Conservation (phyloP, 2,113 vertebrate species). For the Panthera leo region DNA sequence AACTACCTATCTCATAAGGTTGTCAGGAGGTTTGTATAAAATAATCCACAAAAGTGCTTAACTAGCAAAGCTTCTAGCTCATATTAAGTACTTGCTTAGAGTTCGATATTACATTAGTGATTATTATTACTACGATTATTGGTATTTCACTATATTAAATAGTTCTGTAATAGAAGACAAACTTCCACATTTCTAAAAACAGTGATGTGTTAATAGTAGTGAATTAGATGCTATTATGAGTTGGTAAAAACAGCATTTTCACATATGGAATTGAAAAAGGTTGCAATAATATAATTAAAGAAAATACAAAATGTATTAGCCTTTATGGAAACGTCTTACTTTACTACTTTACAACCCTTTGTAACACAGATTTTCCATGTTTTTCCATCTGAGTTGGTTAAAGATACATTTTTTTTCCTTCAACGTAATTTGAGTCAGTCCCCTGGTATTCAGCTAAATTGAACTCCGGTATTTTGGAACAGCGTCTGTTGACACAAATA, state of each 20-base stretch:
- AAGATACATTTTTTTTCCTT: conserved; percentile 57
- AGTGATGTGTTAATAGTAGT: neutral
- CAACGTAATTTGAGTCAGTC: conserved; percentile 59
- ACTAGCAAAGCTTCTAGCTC: neutral
- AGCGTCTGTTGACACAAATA: conserved; percentile 67
- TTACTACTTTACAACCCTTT: neutral
- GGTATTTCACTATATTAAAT: neutral
- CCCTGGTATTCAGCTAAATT: conserved; percentile 62
- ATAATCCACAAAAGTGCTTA: neutral
- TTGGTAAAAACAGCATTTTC: conserved; percentile 17
- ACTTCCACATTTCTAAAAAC: conserved; percentile 21
- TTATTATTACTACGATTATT: neutral
- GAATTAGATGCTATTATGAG: neutral
- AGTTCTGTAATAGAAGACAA: neutral
- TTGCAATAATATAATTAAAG: neutral
- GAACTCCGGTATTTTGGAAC: conserved; percentile 62
- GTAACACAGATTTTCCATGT: neutral
- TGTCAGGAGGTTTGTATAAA: neutral
- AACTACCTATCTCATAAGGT: neutral
- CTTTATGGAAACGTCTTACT: conserved; percentile 18
- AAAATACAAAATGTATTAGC: neutral
- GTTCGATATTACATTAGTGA: neutral
- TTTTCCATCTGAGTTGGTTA: conserved; percentile 16
- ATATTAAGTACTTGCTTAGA: neutral
- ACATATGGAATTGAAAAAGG: neutral